phyloP scores from a whole-genome alignment of 2,888 invertebrate genomes.

The Steinernema scapterisci region DNA sequence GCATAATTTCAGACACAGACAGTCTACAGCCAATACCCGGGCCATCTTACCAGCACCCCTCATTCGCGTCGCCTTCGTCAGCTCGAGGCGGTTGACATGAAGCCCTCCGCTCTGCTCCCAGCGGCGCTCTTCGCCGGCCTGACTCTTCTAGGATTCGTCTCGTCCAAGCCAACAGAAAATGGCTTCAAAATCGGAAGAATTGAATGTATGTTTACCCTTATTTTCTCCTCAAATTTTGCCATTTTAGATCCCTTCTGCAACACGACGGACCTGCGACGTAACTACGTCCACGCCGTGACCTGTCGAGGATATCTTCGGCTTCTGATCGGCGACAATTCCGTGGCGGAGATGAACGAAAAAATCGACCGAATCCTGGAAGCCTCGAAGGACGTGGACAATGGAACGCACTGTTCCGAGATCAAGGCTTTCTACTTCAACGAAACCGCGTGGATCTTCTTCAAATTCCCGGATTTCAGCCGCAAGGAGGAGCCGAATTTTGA shows the following conservation, averaged over 20 bases:
- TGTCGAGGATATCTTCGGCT: neutral
- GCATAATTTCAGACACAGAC: too few species aligned
- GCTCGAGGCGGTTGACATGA: too few species aligned
- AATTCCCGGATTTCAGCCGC: neutral
- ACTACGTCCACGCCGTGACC: slow-evolving; percentile 1
- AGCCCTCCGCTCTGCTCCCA: too few species aligned
- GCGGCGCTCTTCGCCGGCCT: too few species aligned
- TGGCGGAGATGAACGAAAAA: neutral
- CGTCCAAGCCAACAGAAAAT: too few species aligned
- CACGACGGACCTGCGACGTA: neutral
- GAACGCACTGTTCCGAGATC: neutral
- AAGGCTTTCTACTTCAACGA: slow-evolving; percentile 1
- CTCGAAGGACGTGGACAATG: neutral
- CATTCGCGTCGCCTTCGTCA: too few species aligned
- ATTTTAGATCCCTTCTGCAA: neutral
- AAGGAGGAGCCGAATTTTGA: too few species aligned
- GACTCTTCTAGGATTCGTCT: too few species aligned
- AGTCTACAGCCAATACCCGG: too few species aligned
- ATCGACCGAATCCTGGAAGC: neutral
- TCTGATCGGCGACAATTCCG: neutral
- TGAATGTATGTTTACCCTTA: too few species aligned
- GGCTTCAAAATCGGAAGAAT: too few species aligned
- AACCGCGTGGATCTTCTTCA: neutral
- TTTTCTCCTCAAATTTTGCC: neutral
- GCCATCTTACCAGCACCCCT: too few species aligned